Evolutionary conservation across 2,888 invertebrate species (phyloP).

Genomic region (Dexiosoma caninum): DNA sequence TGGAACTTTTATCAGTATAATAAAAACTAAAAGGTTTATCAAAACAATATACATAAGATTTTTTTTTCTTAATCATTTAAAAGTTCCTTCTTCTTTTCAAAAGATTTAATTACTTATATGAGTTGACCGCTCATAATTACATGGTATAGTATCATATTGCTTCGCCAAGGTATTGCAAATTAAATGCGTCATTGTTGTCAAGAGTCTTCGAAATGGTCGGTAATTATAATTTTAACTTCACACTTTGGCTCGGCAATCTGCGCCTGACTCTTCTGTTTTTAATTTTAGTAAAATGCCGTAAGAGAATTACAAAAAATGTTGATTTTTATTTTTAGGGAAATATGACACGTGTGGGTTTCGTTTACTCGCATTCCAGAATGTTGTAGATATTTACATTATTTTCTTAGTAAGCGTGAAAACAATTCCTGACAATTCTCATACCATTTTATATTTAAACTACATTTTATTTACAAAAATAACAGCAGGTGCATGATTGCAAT

Average conservation of each 20-base stretch:
- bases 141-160: neutral
- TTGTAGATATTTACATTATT: neutral
- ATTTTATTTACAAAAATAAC: conserved; percentile 12
- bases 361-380: conserved; percentile 24
- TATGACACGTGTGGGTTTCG: neutral
- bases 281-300: neutral
- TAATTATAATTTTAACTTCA: neutral
- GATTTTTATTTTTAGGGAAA: neutral
- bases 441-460: neutral
- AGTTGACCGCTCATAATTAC: no score
- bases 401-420: neutral
- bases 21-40: no score
- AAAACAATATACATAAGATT: no score
- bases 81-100: no score
- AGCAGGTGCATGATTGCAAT: neutral
- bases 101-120: no score
- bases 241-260: neutral
- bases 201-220: neutral
- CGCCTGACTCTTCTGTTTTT: conserved; percentile 17
- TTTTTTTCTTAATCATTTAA: no score
- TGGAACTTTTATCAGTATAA: no score
- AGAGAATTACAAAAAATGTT: conserved; percentile 2
- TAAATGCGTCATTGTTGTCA: conserved; percentile 38
- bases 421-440: neutral
- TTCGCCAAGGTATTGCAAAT: neutral